Evolutionary conservation across 2,113 vertebrate genomes (phyloP), one percentile per base, ranked within the genome.

Genomic region (Thalassarche chlororhynchos): DNA sequence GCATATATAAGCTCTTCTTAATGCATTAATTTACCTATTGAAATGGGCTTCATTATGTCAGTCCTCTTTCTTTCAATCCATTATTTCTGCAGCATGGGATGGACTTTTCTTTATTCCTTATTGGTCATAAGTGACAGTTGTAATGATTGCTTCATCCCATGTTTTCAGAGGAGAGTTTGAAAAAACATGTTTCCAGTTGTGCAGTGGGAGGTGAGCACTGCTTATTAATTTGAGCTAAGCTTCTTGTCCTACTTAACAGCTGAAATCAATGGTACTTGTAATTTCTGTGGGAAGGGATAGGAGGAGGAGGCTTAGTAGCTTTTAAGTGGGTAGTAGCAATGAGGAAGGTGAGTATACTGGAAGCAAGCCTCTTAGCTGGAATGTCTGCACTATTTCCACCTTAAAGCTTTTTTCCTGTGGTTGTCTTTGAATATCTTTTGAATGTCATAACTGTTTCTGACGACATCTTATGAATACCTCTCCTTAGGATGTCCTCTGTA

Each of bases 31-130:
- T 91, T 68, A 36, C 21, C 11, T 7, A 1, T 25, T 32, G 42
- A 76, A 79, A 18, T 5, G 8, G 19, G 7, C 36, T 80, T 52
- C 0, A 0, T 55, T 64, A 1, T 21, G 44, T 44, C 46, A 54
- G 20, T 10, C 15, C 8, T 77, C 15, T 66, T 80, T 28, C 69
- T 78, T 72, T 64, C 65, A 20, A 1, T 32, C 44, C 44, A 11
- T 76, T 52, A 24, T 49, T 79, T 71, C 74, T 79, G 21, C 65
- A 68, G 44, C 15, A 4, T 11, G 46, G 36, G 26, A 10, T 7
- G 58, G 21, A 9, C 25, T 79, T 80, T 14, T 25, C 20, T 61
- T 52, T 87, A 13, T 80, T 80, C 58, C 32, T n/a, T 14, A 1
- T 1, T 31, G 44, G 25, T 25, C 21, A 3, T 24, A 62, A 72